Base-by-base conservation (phyloP, 2,888 invertebrate species). In the Slavum lentiscoides region DNA sequence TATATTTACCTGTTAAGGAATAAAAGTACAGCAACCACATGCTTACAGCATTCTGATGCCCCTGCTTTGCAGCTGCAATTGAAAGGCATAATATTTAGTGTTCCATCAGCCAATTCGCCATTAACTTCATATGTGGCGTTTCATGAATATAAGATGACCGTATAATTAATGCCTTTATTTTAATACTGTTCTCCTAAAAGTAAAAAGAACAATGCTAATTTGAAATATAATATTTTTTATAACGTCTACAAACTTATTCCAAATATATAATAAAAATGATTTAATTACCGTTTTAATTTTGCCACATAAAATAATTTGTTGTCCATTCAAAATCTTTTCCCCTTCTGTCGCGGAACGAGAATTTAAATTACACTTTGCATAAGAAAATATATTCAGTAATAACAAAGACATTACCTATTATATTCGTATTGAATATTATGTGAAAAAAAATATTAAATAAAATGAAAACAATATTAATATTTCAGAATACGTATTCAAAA, bases 81-180 rank as follows among this genome's bases (percentile, higher is more conserved):
- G 37, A 70, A 55, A 37, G 55, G 30, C 30, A 58, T 19, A 55
- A 58, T 55, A 70, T 58, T 70, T 37, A 70, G 37, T 15, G 37
- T 15, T 37, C 30, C 8, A 70, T 55, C 58, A 30, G n/a, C 58
- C n/a, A 70, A 58, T 70, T 58, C 37, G 6, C 58, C 58, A 70
- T 58, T 70, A 13, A 70, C 58, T 70, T 70, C 70, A n/a, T n/a
- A 70, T 70, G 70, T 43, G 37, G 58, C 30, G 58, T 30, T 37
- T 70, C 70, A 70, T 58, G 17, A 19, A 58, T 37, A 19, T 70
- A 37, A 15, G 58, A 70, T 13, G 70, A 19, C 11, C 37, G 70
- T 70, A 70, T 2, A 55, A 70, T 11, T 58, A 70, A 55, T 2
- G 70, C 70, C 53, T 58, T 55, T 19, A 70, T 70, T 30, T 70